phyloP scores from a whole-genome alignment of 2,888 invertebrate genomes.

The Drosophila ochracea region DNA sequence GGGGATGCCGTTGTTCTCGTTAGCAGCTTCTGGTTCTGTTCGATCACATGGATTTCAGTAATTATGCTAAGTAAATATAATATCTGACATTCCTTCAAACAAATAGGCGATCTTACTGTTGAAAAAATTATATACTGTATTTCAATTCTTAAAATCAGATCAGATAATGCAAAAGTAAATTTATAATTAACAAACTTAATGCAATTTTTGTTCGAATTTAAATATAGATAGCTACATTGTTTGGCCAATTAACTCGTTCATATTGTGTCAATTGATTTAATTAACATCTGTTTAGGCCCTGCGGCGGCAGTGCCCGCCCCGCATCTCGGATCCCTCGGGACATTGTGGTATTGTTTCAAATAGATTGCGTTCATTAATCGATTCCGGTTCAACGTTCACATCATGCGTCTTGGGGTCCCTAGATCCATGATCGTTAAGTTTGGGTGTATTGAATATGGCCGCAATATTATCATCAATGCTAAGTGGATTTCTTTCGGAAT shows the following conservation, averaged over 20 bases:
- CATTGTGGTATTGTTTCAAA: slow-evolving; percentile 63
- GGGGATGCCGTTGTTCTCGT: neutral
- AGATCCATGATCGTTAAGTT: too few relatives aligned
- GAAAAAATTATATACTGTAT: accelerated
- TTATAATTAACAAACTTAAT: neutral
- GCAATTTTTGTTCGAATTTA: slow-evolving; percentile 1
- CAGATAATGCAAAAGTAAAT: neutral
- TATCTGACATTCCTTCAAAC: neutral
- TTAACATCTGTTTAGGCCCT: slow-evolving; percentile 36
- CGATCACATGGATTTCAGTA: neutral
- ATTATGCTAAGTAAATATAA: too few relatives aligned
- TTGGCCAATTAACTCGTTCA: neutral
- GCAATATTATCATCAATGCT: too few relatives aligned
- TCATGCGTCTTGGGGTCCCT: too few relatives aligned
- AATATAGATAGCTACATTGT: neutral
- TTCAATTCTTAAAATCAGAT: neutral
- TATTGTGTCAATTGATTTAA: neutral
- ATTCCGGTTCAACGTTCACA: neutral
- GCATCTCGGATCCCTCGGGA: slow-evolving; percentile 34
- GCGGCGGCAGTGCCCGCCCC: slow-evolving; percentile 58
- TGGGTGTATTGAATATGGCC: too few relatives aligned
- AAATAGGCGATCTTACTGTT: neutral
- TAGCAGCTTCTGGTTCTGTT: neutral
- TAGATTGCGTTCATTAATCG: slow-evolving; percentile 47
- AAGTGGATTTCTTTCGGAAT: neutral